Percentiles rank a stretch among this genome's conserved stretches.
These are phyloP conservation scores for Corythornis leucogaster DNA, from an alignment of 2,797 vertebrate species.

Conservation along the genomic window DNA sequence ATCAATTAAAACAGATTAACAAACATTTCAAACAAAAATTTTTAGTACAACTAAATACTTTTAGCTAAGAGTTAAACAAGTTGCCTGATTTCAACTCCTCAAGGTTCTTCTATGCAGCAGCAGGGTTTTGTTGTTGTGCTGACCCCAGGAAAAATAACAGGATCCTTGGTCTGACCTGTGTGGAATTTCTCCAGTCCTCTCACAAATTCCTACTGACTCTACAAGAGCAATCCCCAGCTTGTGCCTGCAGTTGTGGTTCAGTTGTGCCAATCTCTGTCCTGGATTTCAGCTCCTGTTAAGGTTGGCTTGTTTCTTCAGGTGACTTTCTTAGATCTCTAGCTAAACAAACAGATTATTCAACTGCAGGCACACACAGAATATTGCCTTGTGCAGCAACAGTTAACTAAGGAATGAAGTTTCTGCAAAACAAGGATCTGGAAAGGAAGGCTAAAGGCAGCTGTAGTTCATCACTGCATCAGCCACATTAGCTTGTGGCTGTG, in stretches of 20 bases:
- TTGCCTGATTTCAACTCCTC: not conserved
- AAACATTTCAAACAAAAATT: not conserved
- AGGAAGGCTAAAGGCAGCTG: constrained; percentile 6
- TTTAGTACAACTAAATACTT: not conserved
- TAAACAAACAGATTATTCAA: not conserved
- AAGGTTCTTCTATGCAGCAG: not conserved
- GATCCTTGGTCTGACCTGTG: not conserved
- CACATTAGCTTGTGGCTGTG: constrained; percentile 1
- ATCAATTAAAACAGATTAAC: not conserved
- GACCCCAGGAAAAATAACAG: not conserved
- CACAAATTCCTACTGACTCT: not conserved
- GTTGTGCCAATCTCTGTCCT: not conserved
- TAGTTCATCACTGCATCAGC: not conserved
- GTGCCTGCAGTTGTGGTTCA: not conserved
- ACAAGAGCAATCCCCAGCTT: not conserved
- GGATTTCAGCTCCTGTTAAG: not conserved
- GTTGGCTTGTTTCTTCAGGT: constrained; percentile 13
- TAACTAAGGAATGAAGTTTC: not conserved
- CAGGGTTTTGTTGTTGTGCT: not conserved
- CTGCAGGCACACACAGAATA: not conserved
- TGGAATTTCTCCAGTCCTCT: not conserved
- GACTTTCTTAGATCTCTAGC: constrained; percentile 1
- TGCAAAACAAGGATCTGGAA: not conserved
- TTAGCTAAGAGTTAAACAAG: not conserved
- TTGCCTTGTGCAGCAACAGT: not conserved